Base-by-base conservation (phyloP, 2,113 vertebrate species). In the Otolemur garnettii region DNA sequence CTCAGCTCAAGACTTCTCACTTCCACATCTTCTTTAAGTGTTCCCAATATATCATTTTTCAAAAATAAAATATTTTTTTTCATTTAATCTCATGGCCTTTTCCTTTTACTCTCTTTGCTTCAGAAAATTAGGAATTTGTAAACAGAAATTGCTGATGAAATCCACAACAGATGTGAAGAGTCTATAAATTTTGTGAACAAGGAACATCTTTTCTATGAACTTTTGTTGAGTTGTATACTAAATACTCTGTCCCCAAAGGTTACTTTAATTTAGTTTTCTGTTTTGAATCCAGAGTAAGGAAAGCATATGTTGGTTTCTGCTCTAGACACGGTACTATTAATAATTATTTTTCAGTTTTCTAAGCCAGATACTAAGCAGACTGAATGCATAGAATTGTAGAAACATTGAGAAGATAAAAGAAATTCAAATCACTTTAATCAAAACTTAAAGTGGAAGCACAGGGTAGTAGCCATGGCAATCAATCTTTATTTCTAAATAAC, bases 91-190 rank as follows among this genome's bases (percentile, higher is more conserved):
- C 38, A 72, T 71, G 57, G 22, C 86, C n/a, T 68, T 88, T 91
- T 89, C 71, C 92, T 62, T 87, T 95, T 28, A 96, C 64, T 82
- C 30, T 88, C 35, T 95, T 95, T 78, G 82, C 81, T 95, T 96
- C 68, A 89, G 66, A 95, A 94, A 96, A 89, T 80, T 91, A 45
- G 59, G 33, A 86, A 75, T 93, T 86, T 93, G 50, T 93, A 96
- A 91, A 82, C 18, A 86, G 66, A 96, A 95, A 83, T 92, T 72
- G 35, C 50, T 91, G 55, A 69, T 90, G 59, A 93, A 96, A 96
- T 87, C 69, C 57, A 93, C 78, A 86, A 91, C 91, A 96, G 82
- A 96, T 95, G 95, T 85, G 59, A 91, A 84, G 30, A 57, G 86
- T 50, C 80, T 84, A 60, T 96, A 93, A 95, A 94, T 77, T 87